phyloP scores from a whole-genome alignment of 2,797 vertebrate genomes.

The Pitangus sulphuratus region DNA sequence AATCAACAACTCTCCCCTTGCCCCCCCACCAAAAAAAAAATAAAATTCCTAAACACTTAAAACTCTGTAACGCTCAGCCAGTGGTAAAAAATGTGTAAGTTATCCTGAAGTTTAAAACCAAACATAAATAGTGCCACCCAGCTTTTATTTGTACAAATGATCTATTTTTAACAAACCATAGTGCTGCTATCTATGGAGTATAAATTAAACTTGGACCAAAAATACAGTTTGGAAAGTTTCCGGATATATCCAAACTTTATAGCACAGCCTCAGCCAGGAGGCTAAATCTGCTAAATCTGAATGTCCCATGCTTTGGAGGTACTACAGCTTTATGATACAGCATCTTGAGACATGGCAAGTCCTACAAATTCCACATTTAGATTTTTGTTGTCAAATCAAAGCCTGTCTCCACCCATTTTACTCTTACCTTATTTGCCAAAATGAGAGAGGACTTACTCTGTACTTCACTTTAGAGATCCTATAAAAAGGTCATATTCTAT shows the following conservation, averaged over 20 bases:
- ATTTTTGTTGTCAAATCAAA: background rate
- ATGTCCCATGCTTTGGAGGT: background rate
- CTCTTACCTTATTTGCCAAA: background rate
- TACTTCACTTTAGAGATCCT: background rate
- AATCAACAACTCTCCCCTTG: background rate
- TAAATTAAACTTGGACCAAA: background rate
- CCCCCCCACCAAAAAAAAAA: fast-evolving
- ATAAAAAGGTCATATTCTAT: background rate
- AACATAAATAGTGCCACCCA: background rate
- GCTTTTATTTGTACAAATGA: background rate
- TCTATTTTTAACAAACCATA: background rate
- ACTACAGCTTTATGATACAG: background rate
- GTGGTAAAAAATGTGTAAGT: conserved; percentile 36
- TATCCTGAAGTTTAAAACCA: background rate
- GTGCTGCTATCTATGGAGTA: background rate
- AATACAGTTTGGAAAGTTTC: background rate
- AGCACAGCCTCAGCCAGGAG: background rate
- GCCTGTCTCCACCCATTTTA: background rate
- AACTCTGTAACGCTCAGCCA: background rate
- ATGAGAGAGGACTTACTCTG: background rate
- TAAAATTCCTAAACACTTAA: background rate
- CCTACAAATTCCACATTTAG: background rate
- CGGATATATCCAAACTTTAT: background rate
- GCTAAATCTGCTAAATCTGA: background rate
- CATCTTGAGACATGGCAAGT: background rate